Base-by-base conservation (phyloP, 1,140 invertebrate genomes). In the Phocides pigmalion region DNA sequence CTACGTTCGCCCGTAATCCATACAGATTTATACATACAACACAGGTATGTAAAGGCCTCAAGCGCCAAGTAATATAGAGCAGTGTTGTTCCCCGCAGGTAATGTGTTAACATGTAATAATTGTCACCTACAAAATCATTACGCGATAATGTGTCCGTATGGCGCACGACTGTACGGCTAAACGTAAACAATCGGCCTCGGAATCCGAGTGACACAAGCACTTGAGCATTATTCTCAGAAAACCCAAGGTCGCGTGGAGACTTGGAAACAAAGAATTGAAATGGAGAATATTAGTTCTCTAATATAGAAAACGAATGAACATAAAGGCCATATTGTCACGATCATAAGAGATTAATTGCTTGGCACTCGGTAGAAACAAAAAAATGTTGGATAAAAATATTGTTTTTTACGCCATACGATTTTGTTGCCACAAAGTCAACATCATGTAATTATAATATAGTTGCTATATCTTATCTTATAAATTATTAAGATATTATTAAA, bases 161-260 rank as follows among this genome's bases (percentile, higher is more conserved):
- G 25, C 14, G 16, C 37, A 19, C 53, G 64, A 66, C 59, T 67
- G 51, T 66, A 66, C 62, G 59, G 51, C 49, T 6, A 9, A 47
- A 67, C 19, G 58, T 59, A 75, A 75, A 78, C 72, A 78, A 75
- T 65, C 47, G 44, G 56, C 46, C 28, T 46, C 46, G 70, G 70
- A 75, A 78, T 78, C 59, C 62, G 59, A 42, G 70, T 76, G 76
- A 79, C 76, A 79, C 72, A 68, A 71, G 70, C 69, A 70, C 59
- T 59, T 64, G 51, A 59, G 63, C 54, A 50, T 72, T 68, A 70
- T 74, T 76, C 74, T 79, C 56, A 72, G 69, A 74, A 79, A 65
- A 68, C 5, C 25, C 68, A 76, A 79, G 74, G 75, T 56, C 15
- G 28, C 32, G 19, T 25, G 47, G 12, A 44, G 20, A 56, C 35